These are phyloP conservation scores for Tinea trinotella DNA, from an alignment of 2,888 invertebrate species.

Conservation along the genomic window DNA sequence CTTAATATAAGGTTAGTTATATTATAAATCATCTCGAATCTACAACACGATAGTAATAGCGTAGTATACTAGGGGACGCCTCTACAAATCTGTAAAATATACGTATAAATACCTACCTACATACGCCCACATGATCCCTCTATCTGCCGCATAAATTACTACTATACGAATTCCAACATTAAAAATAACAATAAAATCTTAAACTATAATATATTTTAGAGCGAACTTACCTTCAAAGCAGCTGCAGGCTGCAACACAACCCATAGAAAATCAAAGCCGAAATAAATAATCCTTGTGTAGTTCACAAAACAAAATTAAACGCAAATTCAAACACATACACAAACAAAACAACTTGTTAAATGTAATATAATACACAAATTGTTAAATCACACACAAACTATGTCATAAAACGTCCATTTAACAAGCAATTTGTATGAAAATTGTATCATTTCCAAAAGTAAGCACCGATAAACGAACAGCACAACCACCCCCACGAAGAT, in stretches of 20 bases:
- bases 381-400: slow-evolving; percentile 27
- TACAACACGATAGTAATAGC: not conserved
- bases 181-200: not conserved
- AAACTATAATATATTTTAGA: not conserved
- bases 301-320: slow-evolving; percentile 7
- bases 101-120: not conserved
- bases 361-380: not conserved
- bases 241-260: not conserved
- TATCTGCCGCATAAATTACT: not conserved
- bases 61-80: not conserved
- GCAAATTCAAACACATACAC: not conserved
- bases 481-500: slow-evolving; percentile 51
- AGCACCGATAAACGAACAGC: slow-evolving; percentile 36
- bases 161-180: not conserved
- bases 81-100: not conserved
- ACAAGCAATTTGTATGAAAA: slow-evolving; percentile 41
- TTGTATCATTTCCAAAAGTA: slow-evolving; percentile 50
- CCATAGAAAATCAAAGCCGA: not conserved
- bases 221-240: not conserved
- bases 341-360: not conserved
- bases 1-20: not conserved
- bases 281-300: not conserved
- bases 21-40: not conserved
- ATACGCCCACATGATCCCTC: not conserved
- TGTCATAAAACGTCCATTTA: slow-evolving; percentile 53